Conservation (phyloP, 2,113 vertebrate species). For the Cyprinus carpio region DNA sequence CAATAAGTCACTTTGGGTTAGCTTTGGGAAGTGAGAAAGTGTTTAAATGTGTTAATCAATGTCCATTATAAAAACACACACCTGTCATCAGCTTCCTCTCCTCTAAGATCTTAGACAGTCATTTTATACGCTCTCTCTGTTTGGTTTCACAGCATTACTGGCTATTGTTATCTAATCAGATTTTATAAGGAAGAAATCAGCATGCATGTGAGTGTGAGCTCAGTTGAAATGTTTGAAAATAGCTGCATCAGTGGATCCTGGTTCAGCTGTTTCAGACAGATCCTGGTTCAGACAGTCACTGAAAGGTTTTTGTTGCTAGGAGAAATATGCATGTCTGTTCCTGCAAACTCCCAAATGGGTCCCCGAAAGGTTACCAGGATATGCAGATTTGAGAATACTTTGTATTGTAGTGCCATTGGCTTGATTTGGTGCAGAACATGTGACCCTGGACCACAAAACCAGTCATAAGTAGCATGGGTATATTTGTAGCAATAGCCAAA, state of each 20-base stretch:
- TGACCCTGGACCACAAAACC: no score
- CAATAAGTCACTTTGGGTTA: constrained; percentile 59
- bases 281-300: background rate
- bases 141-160: background rate
- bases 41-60: constrained; percentile 71
- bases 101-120: background rate
- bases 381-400: background rate
- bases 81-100: constrained; percentile 55
- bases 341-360: background rate
- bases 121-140: background rate
- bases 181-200: background rate
- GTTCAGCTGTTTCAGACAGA: background rate
- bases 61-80: constrained; percentile 70
- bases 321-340: background rate
- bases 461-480: no score
- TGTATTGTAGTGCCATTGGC: background rate
- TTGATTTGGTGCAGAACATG: background rate
- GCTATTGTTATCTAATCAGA: background rate
- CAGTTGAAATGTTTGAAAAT: background rate
- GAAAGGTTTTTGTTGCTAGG: constrained; percentile 7
- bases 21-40: constrained; percentile 70
- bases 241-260: background rate
- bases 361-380: background rate
- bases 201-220: background rate
- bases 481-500: no score